Evolutionary conservation across 2,113 vertebrate genomes (phyloP).

Genomic region (Opisthocomus hoazin): DNA sequence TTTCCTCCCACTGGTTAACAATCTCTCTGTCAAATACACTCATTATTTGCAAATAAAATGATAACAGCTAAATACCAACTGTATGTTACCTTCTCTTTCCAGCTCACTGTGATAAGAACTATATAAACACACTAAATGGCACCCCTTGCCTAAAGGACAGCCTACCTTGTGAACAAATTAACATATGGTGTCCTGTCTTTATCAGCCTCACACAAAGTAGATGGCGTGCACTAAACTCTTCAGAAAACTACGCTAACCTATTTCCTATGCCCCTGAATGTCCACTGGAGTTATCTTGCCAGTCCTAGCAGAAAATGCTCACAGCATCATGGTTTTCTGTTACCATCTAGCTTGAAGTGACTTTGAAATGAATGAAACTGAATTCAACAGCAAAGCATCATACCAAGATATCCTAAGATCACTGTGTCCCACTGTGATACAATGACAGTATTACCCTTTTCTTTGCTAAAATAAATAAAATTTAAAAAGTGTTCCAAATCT

Average conservation of each 20-base stretch:
- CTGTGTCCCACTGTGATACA: background rate
- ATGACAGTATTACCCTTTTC: background rate
- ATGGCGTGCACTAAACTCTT: background rate
- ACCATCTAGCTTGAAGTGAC: background rate
- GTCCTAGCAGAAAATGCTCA: background rate
- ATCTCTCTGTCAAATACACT: background rate
- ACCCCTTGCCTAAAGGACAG: background rate
- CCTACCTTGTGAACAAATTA: background rate
- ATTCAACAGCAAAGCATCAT: background rate
- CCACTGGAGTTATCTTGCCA: background rate
- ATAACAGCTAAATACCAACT: background rate
- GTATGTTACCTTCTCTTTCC: background rate
- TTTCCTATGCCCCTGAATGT: background rate
- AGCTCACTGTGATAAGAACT: background rate
- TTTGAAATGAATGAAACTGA: background rate
- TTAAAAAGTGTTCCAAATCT: background rate
- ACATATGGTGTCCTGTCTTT: background rate
- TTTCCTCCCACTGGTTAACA: background rate
- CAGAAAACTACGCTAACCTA: background rate
- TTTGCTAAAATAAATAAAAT: background rate
- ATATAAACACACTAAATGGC: background rate
- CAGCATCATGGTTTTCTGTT: background rate
- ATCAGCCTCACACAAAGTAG: background rate
- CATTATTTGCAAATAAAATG: conserved; percentile 1
- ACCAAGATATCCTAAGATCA: background rate